phyloP scores from a whole-genome alignment of 2,113 vertebrate genomes.

The Nothobranchius kuhntae region DNA sequence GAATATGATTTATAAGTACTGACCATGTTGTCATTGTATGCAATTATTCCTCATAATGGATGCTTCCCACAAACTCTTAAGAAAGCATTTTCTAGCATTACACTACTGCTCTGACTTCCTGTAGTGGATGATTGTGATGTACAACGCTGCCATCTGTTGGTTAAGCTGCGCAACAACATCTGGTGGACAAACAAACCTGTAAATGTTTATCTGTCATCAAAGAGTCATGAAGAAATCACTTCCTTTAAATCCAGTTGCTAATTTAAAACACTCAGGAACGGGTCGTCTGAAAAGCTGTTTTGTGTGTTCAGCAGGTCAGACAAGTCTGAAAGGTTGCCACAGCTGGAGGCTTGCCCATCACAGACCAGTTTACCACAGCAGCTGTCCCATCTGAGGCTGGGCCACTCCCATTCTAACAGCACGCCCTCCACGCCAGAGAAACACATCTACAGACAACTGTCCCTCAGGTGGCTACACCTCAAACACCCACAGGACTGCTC shows the following conservation, averaged over 20 bases:
- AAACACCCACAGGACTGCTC: neutral
- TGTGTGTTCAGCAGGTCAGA: slow-evolving; percentile 71
- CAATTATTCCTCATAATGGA: neutral
- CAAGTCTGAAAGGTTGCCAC: slow-evolving; percentile 71
- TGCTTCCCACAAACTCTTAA: neutral
- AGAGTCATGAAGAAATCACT: neutral
- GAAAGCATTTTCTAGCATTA: neutral
- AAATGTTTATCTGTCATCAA: neutral
- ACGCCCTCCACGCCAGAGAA: slow-evolving; percentile 84
- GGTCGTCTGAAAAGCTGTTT: neutral
- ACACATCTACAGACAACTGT: slow-evolving; percentile 78
- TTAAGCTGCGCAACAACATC: slow-evolving; percentile 19
- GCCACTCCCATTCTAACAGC: slow-evolving; percentile 75
- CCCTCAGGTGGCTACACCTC: slow-evolving; percentile 76
- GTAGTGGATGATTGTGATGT: neutral
- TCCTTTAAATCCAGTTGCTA: no score
- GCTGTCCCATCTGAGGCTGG: slow-evolving; percentile 66
- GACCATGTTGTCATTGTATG: neutral
- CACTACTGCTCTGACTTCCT: neutral
- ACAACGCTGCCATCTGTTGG: slow-evolving; percentile 51
- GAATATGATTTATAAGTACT: slow-evolving; percentile 4
- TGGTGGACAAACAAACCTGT: neutral
- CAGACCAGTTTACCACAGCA: slow-evolving; percentile 57
- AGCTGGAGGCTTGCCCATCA: slow-evolving; percentile 66
- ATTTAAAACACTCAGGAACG: no score